Base-by-base conservation (phyloP, 2,113 vertebrate species). In the Gambusia affinis region DNA sequence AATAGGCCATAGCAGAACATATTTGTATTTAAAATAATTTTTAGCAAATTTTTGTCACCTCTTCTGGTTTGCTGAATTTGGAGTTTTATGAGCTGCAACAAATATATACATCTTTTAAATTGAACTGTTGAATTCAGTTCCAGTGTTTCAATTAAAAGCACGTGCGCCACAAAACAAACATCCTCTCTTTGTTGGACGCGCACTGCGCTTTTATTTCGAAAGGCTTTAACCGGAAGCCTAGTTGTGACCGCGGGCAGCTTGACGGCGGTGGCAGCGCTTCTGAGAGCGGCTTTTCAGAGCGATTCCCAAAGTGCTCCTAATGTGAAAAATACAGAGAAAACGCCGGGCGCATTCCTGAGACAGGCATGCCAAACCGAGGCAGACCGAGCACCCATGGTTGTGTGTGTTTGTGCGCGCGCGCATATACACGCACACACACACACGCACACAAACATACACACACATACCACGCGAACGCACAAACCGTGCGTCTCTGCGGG, bases 281-380 rank as follows among this genome's bases (percentile, higher is more conserved):
- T 73, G 68, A 82, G 68, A 78, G 81, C 67, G 57, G 72, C 62
- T 75, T 64, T 67, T 42, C 12, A 72, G 69, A 81, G 79, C 76
- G 83, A 72, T 78, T 88, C 87, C 84, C 84, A 83, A 89, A 88
- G 84, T 85, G 83, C 79, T 81, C 80, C 64, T 78, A 87, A 90
- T 88, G 87, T 88, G 84, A 85, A 83, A 89, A 89, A 87, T 74
- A 69, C 47, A 72, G 82, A 82, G 69, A 74, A 78, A 84, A 87
- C 79, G 80, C 84, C 82, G 88, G 81, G 64, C 70, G 76, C 90
- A 90, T 91, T 91, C 88, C 85, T 87, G 76, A 90, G 85, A 86
- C 78, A 66, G 64, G 77, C 77, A 79, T 86, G 88, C 81, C 88
- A 85, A 70, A 84, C 81, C 80, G 51, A 77, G 78, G 84, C 82